Evolutionary conservation across 2,888 invertebrate genomes (phyloP), one percentile per base, ranked within the genome.

Genomic region (Carcina quercana): DNA sequence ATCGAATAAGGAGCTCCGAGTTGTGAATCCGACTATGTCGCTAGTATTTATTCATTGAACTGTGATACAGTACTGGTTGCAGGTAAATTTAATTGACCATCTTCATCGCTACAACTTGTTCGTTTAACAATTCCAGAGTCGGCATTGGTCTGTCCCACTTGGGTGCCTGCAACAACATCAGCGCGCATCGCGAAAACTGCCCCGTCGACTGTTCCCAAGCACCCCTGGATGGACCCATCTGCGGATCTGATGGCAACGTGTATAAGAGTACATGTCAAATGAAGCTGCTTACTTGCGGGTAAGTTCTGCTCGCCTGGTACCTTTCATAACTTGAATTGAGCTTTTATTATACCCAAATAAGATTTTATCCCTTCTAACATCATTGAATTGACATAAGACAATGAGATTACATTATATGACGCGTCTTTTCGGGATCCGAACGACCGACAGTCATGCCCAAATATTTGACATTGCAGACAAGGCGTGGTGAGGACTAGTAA

Each of bases 251-350:
- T 59, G 96, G 94, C 15, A 94, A 94, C 58, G 96, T 96, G 0
- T 97, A 97, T 84, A 92, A 93, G 59, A 96, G 91, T 53, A 95
- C 95, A 2, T 97, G 97, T 59, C 94, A 94, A 61, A 95, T 97
- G 96, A 94, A 94, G 59, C 85, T 93, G 37, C 86, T 93, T 14
- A 96, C 96, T 28, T 97, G 97, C 76, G 93, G 94, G 87, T 93
- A 73, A 76, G 87, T 37, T 43, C 31, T 46, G 34, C 12, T 25
- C 3, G 3, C 40, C 40, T 49, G 24, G 40, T 43, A 37, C 24
- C 27, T 24, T 11, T 17, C 17, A 17, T 17, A 19, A 19, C n/a
- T 1, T 19, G 19, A 19, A 19, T n/a, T n/a, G 19, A 2, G 2
- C 2, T 19, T 19, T 19, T n/a, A 19, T 19, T 6, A 19, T 19